Evolutionary conservation across 2,797 vertebrate genomes (phyloP), one percentile per base, ranked within the genome.

Genomic region (Danio kyathit): DNA sequence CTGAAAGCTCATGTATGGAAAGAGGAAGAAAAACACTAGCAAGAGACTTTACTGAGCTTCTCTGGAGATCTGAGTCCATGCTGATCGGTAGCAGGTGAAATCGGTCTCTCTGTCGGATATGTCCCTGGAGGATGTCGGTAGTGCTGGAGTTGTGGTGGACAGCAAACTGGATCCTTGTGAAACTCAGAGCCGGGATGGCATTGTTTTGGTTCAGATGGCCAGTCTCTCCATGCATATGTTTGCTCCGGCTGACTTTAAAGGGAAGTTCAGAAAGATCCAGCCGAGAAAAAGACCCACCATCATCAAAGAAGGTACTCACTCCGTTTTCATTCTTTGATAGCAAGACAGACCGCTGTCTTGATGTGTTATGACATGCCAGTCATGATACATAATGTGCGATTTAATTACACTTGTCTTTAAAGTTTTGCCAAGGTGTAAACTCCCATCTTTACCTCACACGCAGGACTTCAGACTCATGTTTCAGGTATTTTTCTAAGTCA

Each of bases 241-340:
- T 61, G 88, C 95, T 11, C 94, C 94, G 87, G 94, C 94, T 81
- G 95, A 96, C 88, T 93, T 94, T 82, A 96, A 92, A 44, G 97
- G 96, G 80, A 97, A 92, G 81, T 94, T 95, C 90, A 90, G 94
- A 56, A 97, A 95, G 89, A 95, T 97, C 84, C 95, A 96, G 82
- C 90, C 93, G 69, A 96, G 92, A 91, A 98, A 96, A 90, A 95
- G 96, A 90, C 95, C 94, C 10, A 91, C 94, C 79, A 89, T 99
- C 88, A 91, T 96, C 86, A 88, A 90, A 95, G 97, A 98, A 96
- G 88, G 96, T 87, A 69, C 38, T 88, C 11, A 29, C 61, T 74
- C 52, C 51, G 38, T 29, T 29, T 29, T 21, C 41, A n/a, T 17
- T 2, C 13, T 52, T 46, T 72, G 17, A 17, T 38, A 40, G 5